Base-by-base conservation (phyloP, 92 coral and sea anemone species). In the Micromussa lordhowensis region DNA sequence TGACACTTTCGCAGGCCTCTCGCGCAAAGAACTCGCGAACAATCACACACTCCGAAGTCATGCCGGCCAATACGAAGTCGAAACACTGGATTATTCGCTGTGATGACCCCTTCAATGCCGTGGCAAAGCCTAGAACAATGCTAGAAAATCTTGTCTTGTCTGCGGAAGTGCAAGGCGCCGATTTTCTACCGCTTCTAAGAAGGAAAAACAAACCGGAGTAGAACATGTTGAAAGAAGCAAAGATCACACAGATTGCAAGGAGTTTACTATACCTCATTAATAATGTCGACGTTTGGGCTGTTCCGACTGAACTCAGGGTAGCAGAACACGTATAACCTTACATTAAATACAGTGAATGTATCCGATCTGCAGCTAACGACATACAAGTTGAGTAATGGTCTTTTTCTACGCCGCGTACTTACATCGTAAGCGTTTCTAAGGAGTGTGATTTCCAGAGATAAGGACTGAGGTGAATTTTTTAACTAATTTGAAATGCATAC, bases 371-470 rank as follows among this genome's bases (percentile, higher is more conserved):
- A 16, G 31, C 40, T 63, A 79, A 36, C 73, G 89, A 86, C 89
- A 66, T 53, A 86, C 81, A 61, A 32, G 83, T 59, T 18, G 22
- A 32, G 26, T 86, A 77, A 86, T 86, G 78, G 61, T 10, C 83
- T 66, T 59, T 12, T 75, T 75, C 78, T 14, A 6, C 9, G 79
- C 38, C 34, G 55, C 49, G 12, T 18, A 18, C 21, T 49, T 84
- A 77, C 77, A 72, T 49, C 28, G 76, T 77, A 69, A 63, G 89
- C 75, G 89, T 86, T 63, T 77, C 77, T 61, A 35, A 75, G 88
- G 26, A 28, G 88, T 74, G 40, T 84, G 88, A 84, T 74, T 21
- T 28, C n/a, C 74, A 34, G 61, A 86, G 89, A 86, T 86, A 86
- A 86, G 89, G 30, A 29, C 22, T 63, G 68, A 76, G 49, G 4